Evolutionary conservation across 1,140 invertebrate genomes (phyloP).

Genomic region (Drosophila ananassae): DNA sequence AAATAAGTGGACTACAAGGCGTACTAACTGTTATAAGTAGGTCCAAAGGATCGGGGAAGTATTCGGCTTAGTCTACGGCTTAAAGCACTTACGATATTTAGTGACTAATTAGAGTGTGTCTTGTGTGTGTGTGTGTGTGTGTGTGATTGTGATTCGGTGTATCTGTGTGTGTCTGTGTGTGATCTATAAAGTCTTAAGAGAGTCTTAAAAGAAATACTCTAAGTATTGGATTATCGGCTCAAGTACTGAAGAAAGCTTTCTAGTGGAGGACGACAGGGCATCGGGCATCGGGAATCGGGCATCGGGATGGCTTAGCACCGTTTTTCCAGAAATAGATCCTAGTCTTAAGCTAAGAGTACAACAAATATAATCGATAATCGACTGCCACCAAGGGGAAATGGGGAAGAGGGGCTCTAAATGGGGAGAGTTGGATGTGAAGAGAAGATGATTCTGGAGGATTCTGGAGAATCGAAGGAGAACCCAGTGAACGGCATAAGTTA

Average conservation of each 20-base stretch:
- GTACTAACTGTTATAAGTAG: slow-evolving; percentile 57
- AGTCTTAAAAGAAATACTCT: slow-evolving; percentile 53
- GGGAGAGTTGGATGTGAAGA: not conserved
- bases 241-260: slow-evolving; percentile 32
- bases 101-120: slow-evolving; percentile 76
- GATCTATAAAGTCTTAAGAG: slow-evolving; percentile 50
- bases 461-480: slow-evolving; percentile 15
- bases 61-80: slow-evolving; percentile 73
- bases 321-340: slow-evolving; percentile 63
- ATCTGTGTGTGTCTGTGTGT: slow-evolving; percentile 25
- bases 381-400: slow-evolving; percentile 58
- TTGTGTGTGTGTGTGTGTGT: slow-evolving; percentile 24
- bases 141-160: slow-evolving; percentile 25
- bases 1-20: slow-evolving; percentile 48
- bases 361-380: slow-evolving; percentile 50
- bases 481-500: slow-evolving; percentile 70
- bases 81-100: slow-evolving; percentile 79
- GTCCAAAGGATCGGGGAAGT: slow-evolving; percentile 21
- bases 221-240: slow-evolving; percentile 44
- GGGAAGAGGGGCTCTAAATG: not conserved
- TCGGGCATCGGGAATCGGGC: not conserved
- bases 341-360: slow-evolving; percentile 61
- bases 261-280: slow-evolving; percentile 12
- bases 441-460: not conserved
- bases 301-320: slow-evolving; percentile 60